Conservation (phyloP, 2,797 vertebrate species). For the Fratercula arctica region DNA sequence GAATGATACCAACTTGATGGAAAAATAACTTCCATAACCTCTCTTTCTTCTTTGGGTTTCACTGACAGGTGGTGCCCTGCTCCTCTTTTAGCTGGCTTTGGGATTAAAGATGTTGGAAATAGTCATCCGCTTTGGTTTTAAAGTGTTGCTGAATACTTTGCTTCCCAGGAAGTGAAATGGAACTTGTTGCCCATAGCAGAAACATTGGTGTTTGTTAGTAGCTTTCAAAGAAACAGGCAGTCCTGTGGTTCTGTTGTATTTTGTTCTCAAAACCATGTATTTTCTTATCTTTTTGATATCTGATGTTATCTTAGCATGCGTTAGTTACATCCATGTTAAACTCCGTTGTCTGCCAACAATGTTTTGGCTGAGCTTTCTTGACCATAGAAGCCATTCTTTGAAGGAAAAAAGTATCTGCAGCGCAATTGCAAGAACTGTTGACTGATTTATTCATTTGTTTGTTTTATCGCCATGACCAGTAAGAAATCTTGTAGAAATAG, state of each 20-base stretch:
- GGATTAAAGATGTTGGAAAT: neutral
- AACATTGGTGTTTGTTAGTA: neutral
- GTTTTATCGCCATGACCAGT: neutral
- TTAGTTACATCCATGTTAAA: neutral
- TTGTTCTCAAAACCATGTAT: neutral
- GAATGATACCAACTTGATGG: neutral
- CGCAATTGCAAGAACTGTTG: neutral
- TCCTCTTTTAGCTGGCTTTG: neutral
- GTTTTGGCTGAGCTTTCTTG: neutral
- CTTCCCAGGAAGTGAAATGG: neutral
- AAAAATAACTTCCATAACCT: neutral
- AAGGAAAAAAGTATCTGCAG: neutral
- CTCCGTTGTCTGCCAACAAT: neutral
- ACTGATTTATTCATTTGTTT: neutral
- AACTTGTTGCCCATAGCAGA: rapidly evolving
- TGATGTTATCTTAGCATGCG: neutral
- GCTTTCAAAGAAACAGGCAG: neutral
- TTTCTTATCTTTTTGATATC: neutral
- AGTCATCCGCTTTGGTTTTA: neutral
- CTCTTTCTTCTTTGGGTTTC: neutral
- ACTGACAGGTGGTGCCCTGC: neutral
- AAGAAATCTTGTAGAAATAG: neutral
- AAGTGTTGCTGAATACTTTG: neutral
- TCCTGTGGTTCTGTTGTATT: neutral
- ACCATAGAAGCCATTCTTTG: neutral